Base-by-base conservation (phyloP, 2,888 invertebrate genomes). In the Folsomia manolachei region DNA sequence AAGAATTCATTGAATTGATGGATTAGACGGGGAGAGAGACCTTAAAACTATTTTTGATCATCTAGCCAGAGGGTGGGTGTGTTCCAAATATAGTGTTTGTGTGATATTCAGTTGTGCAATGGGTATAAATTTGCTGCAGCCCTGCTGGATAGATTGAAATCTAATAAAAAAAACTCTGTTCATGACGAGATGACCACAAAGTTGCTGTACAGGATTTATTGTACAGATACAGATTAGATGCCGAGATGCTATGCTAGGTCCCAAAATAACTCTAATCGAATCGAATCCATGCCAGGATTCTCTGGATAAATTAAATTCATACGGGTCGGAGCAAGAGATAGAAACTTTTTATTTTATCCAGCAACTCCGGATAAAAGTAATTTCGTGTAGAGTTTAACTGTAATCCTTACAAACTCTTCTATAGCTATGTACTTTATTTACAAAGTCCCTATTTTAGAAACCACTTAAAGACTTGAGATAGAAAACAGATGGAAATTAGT, bases 401-500 rank as follows among this genome's bases (percentile, higher is more conserved):
- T n/a, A n/a, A n/a, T n/a, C n/a, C n/a, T n/a, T n/a, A n/a, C n/a
- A n/a, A n/a, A n/a, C n/a, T n/a, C n/a, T n/a, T n/a, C n/a, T n/a
- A n/a, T n/a, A n/a, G n/a, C n/a, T n/a, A n/a, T n/a, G n/a, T n/a
- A n/a, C n/a, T n/a, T n/a, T n/a, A n/a, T n/a, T n/a, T n/a, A n/a
- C n/a, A n/a, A n/a, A n/a, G n/a, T n/a, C n/a, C n/a, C n/a, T n/a
- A n/a, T 39, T 39, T 39, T 4, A 39, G 39, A 39, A 14, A 39
- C 4, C 39, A 39, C 39, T 39, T 39, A 39, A 56, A 7, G 4
- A 19, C 7, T 56, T 56, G 11, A 56, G 56, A 56, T 56, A 14
- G 56, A 56, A 21, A 56, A 56, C 56, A 56, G 56, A 56, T 56
- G 56, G 56, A 56, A 56, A 56, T 56, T 39, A 39, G 39, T 39